Conservation (phyloP, 2,888 invertebrate species). For the Ypsolopha sequella region DNA sequence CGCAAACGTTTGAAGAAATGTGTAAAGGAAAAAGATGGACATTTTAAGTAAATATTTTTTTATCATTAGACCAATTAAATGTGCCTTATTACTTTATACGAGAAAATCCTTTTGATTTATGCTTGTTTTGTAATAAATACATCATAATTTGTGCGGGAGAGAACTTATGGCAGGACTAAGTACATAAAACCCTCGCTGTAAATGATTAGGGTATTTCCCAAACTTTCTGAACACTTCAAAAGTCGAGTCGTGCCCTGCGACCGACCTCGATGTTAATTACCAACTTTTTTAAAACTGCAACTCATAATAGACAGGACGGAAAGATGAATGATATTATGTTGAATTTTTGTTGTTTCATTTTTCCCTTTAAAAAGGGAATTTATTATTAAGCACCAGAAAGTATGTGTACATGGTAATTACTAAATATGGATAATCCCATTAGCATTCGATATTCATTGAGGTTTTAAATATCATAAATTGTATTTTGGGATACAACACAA, state of each 20-base stretch:
- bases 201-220: slow-evolving; percentile 57
- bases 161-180: not conserved
- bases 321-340: slow-evolving; percentile 68
- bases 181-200: slow-evolving; percentile 33
- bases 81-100: not conserved
- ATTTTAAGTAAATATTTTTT: not conserved
- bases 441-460: too few species aligned
- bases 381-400: too few species aligned
- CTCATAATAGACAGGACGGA: slow-evolving; percentile 65
- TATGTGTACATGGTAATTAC: too few species aligned
- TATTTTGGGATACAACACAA: too few species aligned
- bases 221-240: slow-evolving; percentile 57
- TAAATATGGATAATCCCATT: too few species aligned
- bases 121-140: not conserved
- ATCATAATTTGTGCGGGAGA: not conserved
- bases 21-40: too few species aligned
- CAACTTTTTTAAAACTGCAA: slow-evolving; percentile 66
- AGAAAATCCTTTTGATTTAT: not conserved
- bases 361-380: not conserved
- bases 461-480: too few species aligned
- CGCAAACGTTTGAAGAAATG: too few species aligned
- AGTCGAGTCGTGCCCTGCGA: slow-evolving; percentile 48
- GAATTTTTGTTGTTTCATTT: slow-evolving; percentile 20
- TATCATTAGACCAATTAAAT: slow-evolving; percentile 4
- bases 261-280: slow-evolving; percentile 60